Evolutionary conservation across 2,888 invertebrate species (phyloP).

Genomic region (Taenaris catops): DNA sequence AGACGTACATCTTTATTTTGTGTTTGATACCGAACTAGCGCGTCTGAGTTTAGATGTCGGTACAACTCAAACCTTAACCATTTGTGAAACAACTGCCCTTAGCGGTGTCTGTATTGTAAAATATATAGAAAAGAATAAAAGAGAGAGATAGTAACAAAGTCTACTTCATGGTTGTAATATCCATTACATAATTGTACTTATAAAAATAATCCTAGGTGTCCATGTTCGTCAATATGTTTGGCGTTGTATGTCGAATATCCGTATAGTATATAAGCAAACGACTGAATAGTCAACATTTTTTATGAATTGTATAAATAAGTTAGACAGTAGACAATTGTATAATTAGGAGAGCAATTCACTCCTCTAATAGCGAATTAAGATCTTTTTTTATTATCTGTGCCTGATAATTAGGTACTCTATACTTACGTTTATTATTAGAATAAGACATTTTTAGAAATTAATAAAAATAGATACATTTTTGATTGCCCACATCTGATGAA

Average conservation of each 20-base stretch:
- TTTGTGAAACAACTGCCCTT: constrained; percentile 7
- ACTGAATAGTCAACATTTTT: constrained; percentile 78
- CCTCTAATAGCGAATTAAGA: constrained; percentile 17
- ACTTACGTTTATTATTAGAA: constrained; percentile 4
- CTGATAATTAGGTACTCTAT: constrained; percentile 10
- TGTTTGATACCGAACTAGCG: background rate
- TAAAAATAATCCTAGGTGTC: constrained; percentile 20
- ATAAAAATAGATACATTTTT: constrained; percentile 2
- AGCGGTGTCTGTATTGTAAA: constrained; percentile 7
- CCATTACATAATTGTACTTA: constrained; percentile 15
- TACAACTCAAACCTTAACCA: too few species aligned
- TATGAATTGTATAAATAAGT: constrained; percentile 55
- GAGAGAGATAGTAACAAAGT: constrained; percentile 18
- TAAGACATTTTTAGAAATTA: constrained; percentile 1
- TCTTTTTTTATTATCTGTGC: constrained; percentile 16
- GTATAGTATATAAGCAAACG: constrained; percentile 63
- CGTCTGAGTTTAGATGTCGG: background rate
- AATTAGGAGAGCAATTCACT: constrained; percentile 40
- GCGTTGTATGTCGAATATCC: constrained; percentile 33
- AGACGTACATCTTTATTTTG: background rate
- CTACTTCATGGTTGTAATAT: constrained; percentile 15
- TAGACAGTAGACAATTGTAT: constrained; percentile 48
- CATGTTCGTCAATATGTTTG: constrained; percentile 22
- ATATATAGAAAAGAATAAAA: constrained; percentile 7
- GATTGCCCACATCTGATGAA: background rate